These are phyloP conservation scores for Myrmecobius fasciatus DNA, from an alignment of 2,113 vertebrate species.

Conservation along the genomic window DNA sequence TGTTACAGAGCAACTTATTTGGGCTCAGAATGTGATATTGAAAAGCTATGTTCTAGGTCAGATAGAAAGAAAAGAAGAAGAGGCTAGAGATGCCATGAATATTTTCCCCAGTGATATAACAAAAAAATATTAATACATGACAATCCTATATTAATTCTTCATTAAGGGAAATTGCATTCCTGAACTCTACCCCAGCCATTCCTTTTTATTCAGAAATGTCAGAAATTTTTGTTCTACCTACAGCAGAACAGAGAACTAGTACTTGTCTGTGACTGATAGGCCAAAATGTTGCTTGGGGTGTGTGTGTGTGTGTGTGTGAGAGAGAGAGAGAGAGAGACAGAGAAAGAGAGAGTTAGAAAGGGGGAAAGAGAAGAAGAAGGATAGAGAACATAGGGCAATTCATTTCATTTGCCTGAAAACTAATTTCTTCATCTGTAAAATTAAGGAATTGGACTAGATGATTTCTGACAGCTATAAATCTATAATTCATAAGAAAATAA, in stretches of 20 bases:
- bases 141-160: neutral
- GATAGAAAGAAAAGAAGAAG: neutral
- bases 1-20: neutral
- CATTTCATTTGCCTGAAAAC: neutral
- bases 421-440: neutral
- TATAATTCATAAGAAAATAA: neutral
- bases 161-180: neutral
- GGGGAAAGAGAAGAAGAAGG: no score
- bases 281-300: neutral
- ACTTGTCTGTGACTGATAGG: neutral
- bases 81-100: neutral
- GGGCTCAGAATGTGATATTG: neutral
- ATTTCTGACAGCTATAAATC: neutral
- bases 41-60: neutral
- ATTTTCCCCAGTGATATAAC: neutral
- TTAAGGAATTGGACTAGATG: neutral
- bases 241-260: neutral
- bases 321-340: no score
- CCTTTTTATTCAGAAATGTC: neutral
- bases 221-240: neutral
- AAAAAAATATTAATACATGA: neutral
- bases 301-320: slow-evolving; percentile 14
- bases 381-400: neutral
- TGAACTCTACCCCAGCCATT: neutral
- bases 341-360: no score